Base-by-base conservation (phyloP, 1,140 invertebrate genomes). In the Teleopsis dalmanni region DNA sequence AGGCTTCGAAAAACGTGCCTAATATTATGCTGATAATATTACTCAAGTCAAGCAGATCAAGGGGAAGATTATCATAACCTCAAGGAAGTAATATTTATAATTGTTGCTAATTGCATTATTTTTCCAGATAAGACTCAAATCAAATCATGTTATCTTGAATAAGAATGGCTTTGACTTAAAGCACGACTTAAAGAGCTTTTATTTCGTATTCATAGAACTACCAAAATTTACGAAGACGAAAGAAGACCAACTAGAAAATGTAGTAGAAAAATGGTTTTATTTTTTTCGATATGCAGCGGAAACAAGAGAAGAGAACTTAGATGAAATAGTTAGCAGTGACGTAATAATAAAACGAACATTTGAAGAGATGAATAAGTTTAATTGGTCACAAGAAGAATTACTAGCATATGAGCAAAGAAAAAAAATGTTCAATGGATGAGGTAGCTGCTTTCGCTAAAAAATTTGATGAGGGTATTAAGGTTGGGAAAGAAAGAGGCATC, bases 151-250 rank as follows among this genome's bases (percentile, higher is more conserved):
- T 14, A 36, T 16, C 6, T 16, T 18, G 16, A 9, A 13, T 11
- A 7, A 36, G 35, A 36, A n/a, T 36, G 10, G 16, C 6, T 9
- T 9, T 11, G 16, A 6, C 35, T 11, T 11, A 9, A 14, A 36
- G 16, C 35, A 36, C 16, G 35, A 36, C 35, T 36, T 36, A 36
- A 36, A 9, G 16, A 14, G 16, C 16, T 36, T 36, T 36, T 16
- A 36, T 7, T 36, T 36, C 16, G 35, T 36, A 36, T 36, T 36
- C 16, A 36, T 36, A 11, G 35, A 36, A 36, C 35, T 36, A 36
- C 35, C 35, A 11, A 36, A 36, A 36, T 36, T 36, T 36, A 9
- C 35, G 7, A 36, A 36, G 35, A 36, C 9, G 7, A 36, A 36
- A 16, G 35, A 36, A 36, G 35, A 36, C 9, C 16, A 36, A 16